phyloP scores from a whole-genome alignment of 64 coral and sea anemone species.

The Montipora capricornis region DNA sequence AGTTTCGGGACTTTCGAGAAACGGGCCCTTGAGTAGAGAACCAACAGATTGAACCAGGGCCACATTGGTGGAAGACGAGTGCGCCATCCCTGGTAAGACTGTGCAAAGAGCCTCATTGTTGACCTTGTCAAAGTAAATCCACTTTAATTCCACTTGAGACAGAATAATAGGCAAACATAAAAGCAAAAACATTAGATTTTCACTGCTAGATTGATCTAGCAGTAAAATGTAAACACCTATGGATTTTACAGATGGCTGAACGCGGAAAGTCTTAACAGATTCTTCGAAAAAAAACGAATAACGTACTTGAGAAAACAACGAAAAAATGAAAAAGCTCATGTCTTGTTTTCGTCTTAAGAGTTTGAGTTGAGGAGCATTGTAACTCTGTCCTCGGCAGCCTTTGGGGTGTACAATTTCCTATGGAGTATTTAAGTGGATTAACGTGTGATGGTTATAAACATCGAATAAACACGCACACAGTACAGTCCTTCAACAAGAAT shows the following conservation, averaged over 20 bases:
- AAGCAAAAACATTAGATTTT: slow-evolving; percentile 6
- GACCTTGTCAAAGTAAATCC: not conserved
- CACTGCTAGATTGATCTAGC: not conserved
- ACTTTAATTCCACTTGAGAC: slow-evolving; percentile 12
- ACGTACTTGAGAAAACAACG: not conserved
- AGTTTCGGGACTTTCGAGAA: no score
- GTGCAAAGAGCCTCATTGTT: not conserved
- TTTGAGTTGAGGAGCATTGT: not conserved
- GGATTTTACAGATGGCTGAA: not conserved
- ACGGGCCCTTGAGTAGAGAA: no score
- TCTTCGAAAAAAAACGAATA: not conserved
- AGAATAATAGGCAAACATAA: not conserved
- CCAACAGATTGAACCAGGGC: no score
- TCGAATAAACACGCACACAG: not conserved
- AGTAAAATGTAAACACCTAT: not conserved
- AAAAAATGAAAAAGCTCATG: not conserved
- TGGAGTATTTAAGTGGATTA: not conserved
- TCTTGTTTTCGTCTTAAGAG: not conserved
- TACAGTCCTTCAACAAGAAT: not conserved
- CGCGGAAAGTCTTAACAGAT: not conserved
- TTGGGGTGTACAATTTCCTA: slow-evolving; percentile 12
- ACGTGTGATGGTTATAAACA: not conserved
- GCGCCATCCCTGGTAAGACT: no score
- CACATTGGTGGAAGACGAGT: no score
- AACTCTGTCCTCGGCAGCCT: not conserved